Evolutionary conservation across 1,140 invertebrate species (phyloP).

Genomic region (Liolophura sinensis): DNA sequence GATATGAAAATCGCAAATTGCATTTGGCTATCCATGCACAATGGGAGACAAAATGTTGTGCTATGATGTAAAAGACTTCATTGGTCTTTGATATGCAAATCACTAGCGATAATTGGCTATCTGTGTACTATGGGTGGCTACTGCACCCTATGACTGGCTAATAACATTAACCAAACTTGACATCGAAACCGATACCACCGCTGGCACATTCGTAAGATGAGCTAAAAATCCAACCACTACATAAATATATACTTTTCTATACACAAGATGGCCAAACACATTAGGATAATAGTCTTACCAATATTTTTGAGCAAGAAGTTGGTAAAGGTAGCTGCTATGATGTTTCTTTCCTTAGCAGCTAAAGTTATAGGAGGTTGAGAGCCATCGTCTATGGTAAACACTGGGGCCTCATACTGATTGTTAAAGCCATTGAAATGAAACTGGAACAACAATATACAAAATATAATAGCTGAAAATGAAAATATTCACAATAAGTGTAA

Average conservation of each 20-base stretch:
- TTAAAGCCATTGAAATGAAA: constrained; percentile 58
- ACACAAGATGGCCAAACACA: background rate
- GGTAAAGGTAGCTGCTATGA: constrained; percentile 90
- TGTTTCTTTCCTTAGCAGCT: constrained; percentile 80
- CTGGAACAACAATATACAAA: constrained; percentile 34
- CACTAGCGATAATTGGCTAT: no score
- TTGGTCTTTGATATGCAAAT: no score
- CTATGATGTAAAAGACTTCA: no score
- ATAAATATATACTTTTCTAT: background rate
- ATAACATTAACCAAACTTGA: no score
- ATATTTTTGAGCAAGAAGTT: constrained; percentile 93
- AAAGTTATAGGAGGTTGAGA: constrained; percentile 84
- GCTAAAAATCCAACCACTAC: background rate
- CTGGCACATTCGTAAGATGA: no score
- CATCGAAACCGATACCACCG: no score
- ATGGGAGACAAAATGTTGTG: no score
- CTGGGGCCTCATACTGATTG: constrained; percentile 60
- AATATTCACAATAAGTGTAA: background rate
- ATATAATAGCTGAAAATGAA: background rate
- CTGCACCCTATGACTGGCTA: no score
- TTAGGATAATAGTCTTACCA: constrained; percentile 58
- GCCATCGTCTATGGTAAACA: constrained; percentile 85
- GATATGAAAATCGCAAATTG: no score
- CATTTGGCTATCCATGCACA: no score
- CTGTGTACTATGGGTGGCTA: no score